Base-by-base conservation (phyloP, 1,140 invertebrate genomes). In the Bombus difficillimus region DNA sequence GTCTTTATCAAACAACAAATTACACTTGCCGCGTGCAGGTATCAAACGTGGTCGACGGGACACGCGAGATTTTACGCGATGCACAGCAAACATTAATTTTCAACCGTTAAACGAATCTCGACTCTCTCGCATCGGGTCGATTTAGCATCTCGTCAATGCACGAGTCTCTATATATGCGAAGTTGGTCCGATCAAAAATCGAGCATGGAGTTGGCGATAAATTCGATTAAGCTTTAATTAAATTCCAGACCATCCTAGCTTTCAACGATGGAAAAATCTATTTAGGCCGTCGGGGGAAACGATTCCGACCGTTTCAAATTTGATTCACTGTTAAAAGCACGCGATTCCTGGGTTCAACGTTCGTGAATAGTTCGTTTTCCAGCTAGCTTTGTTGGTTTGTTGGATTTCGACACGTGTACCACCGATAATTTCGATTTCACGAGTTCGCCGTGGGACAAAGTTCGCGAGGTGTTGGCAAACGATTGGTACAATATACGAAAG, bases 1-100 rank as follows among this genome's bases (percentile, higher is more conserved):
- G 37, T 79, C 81, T 87, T 90, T 47, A 85, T 89, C 71, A 34
- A 69, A 66, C 59, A 69, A 86, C 86, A 89, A 89, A 89, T 72
- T 86, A n/a, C 47, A 25, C 43, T 59, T 18, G 39, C 25, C 25
- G 53, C 68, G 53, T n/a, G 76, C n/a, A 32, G 15, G 41, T 73
- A 80, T 73, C 41, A 73, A 79, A 72, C 53, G 41, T 18, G 12
- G 57, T 53, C 47, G 82, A 37, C n/a, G 39, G n/a, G 15, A 83
- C 53, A 32, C 66, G 32, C 22, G 37, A 74, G 25, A n/a, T 34
- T 75, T 81, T 68, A 59, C 43, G 32, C 57, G 57, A 64, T 15
- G 28, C 53, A 39, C 0, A 43, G 32, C 0, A 66, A 64, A 83
- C 41, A 47, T 64, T 64, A 74, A 82, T 57, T 64, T 62, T 32